Conservation (phyloP, 1,140 invertebrate species). For the Caenorhabditis tropicalis region DNA sequence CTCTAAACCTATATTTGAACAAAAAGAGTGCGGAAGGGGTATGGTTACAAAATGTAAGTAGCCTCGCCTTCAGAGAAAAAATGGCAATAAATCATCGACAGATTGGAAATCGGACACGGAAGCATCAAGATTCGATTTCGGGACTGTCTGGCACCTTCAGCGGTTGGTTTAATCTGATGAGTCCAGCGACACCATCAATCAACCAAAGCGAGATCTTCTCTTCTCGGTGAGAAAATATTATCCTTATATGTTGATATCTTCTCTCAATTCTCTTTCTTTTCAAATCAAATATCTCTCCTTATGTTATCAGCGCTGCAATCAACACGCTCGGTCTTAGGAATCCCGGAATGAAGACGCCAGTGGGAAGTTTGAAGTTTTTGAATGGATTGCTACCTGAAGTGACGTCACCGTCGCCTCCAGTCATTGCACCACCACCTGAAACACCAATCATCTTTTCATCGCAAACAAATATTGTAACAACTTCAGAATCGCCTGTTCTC, state of each 20-base stretch:
- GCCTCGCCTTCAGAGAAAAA: background rate
- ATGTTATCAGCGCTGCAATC: background rate
- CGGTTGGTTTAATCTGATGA: slow-evolving; percentile 29
- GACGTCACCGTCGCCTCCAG: background rate
- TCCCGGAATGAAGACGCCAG: slow-evolving; percentile 6
- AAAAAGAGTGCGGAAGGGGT: background rate
- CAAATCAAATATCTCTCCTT: background rate
- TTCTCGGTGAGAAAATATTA: slow-evolving; percentile 30
- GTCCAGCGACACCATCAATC: slow-evolving; percentile 29
- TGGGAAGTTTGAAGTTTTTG: slow-evolving; percentile 15
- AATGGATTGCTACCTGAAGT: slow-evolving; percentile 14
- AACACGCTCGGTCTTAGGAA: background rate
- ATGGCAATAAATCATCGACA: no score
- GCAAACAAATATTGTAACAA: background rate
- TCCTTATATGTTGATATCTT: slow-evolving; percentile 11
- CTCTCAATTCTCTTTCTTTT: background rate
- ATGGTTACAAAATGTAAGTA: slow-evolving; percentile 17
- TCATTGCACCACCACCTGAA: background rate
- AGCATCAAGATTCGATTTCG: slow-evolving; percentile 38
- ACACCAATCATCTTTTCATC: background rate
- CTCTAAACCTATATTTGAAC: background rate
- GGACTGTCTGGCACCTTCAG: slow-evolving; percentile 27
- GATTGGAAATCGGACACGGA: slow-evolving; percentile 25
- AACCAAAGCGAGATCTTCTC: slow-evolving; percentile 39
- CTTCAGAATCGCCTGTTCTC: background rate